Base-by-base conservation (phyloP, 2,888 invertebrate genomes). In the Lycocerus yunnanus region DNA sequence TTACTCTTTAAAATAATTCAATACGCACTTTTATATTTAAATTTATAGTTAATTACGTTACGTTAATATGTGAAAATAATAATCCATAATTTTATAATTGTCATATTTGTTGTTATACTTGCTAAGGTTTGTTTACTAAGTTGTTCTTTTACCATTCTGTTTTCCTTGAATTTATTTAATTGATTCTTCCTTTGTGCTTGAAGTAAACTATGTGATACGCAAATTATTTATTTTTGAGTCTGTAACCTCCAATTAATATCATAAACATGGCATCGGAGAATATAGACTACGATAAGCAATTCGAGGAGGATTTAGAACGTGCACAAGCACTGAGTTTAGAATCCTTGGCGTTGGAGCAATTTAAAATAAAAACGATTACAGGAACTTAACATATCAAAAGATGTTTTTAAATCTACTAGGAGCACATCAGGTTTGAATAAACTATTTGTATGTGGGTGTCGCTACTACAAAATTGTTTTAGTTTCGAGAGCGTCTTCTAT, bases 291-390 rank as follows among this genome's bases (percentile, higher is more conserved):
- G 95, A 95, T 83, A 92, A 92, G 83, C 93, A 95, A 87, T 95
- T 94, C 84, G 91, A 95, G 89, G 94, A 94, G 78, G 96, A 97
- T 85, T 88, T 96, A 85, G 96, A 96, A 87, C 92, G 93, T 86
- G 96, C 96, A 1, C 95, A 94, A 85, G 95, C 96, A 69, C 88
- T 96, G 66, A 96, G 96, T 88, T 88, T 96, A 84, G 96, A 96
- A 88, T 95, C 94, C 83, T 89, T 95, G 80, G 95, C 95, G 59
- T 88, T 95, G 79, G 95, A 96, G 84, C 93, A 95, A 84, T 95
- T 94, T 86, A 90, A 92, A 81, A 90, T 93, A 92, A 86, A 94
- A 92, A 86, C 88, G 90, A 72, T 71, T 86, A 69, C 84, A 86
- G 77, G 84, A 86, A 79, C 78, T 85, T 70, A 83, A 82, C 78